Evolutionary conservation across 2,797 vertebrate species (phyloP).

Genomic region (Triplophysa bombifrons): DNA sequence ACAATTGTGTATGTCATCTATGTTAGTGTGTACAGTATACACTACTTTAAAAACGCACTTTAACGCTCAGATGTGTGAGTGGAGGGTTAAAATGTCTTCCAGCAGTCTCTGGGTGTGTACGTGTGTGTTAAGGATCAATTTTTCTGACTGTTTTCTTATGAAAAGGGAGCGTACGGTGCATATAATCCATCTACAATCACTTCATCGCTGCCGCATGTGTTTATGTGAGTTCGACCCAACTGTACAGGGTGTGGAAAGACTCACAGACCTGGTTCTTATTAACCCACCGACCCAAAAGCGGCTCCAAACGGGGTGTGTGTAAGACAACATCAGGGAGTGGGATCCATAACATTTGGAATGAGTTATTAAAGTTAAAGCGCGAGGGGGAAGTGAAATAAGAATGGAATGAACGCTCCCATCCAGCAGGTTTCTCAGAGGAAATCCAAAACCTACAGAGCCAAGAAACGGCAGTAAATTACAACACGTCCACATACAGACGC

Average conservation of each 20-base stretch:
- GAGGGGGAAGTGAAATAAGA: constrained; percentile 18
- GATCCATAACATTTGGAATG: constrained; percentile 55
- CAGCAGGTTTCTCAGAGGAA: constrained; percentile 46
- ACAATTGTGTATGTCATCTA: not conserved
- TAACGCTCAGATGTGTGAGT: not conserved
- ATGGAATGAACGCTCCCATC: constrained; percentile 45
- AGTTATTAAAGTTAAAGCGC: constrained; percentile 40
- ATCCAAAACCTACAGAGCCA: constrained; percentile 43
- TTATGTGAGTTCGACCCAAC: constrained; percentile 47
- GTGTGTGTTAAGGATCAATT: constrained; percentile 14
- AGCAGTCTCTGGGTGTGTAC: constrained; percentile 17
- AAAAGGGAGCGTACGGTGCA: constrained; percentile 8
- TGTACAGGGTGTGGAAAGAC: constrained; percentile 52
- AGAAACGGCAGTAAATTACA: constrained; percentile 38
- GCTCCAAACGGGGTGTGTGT: constrained; percentile 32
- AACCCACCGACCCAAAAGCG: constrained; percentile 41
- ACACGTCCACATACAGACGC: constrained; percentile 12
- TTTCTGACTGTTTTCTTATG: constrained; percentile 14
- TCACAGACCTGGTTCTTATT: constrained; percentile 48
- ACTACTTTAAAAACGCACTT: not conserved
- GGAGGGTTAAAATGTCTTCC: constrained; percentile 14
- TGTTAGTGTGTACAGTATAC: not conserved
- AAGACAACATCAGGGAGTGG: constrained; percentile 35
- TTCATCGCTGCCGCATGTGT: constrained; percentile 23
- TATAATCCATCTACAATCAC: constrained; percentile 32